Evolutionary conservation across 2,797 vertebrate species (phyloP), one percentile per base, ranked within the genome.

Genomic region (Dryobates pubescens): DNA sequence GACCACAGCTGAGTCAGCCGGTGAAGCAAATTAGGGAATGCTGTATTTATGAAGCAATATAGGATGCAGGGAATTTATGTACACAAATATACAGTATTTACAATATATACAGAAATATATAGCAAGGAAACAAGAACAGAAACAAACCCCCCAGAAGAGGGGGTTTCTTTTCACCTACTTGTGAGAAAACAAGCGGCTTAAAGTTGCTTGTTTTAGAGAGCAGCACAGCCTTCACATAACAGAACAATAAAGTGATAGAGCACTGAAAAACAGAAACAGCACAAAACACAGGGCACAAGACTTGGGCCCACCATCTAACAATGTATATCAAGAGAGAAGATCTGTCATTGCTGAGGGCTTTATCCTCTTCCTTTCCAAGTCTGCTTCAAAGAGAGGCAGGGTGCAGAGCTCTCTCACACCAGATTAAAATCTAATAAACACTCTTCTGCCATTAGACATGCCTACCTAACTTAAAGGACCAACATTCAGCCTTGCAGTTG

Each of bases 391-490:
- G 76, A 65, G 1, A 82, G 24, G 4, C 57, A n/a, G 53, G n/a
- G 53, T 13, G 8, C 13, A 7, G 16, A 38, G 36, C 15, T 38
- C 38, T 1, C 34, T 19, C 69, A 6, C 17, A 71, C 56, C 8
- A 58, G 57, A 88, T 77, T 59, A 47, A 34, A 65, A 56, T 10
- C 74, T 56, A 47, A 93, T n/a, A n/a, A n/a, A n/a, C n/a, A n/a
- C n/a, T n/a, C n/a, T n/a, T n/a, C n/a, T n/a, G n/a, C n/a, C n/a
- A 56, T 82, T 78, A 65, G 82, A 69, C 76, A 81, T 19, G 26
- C 41, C 59, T 43, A 34, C 41, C 76, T 65, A 47, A 54, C 65
- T 51, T 49, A 23, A 24, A n/a, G 22, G 61, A 47, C 2, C 70
- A 51, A 8, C 64, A 36, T 7, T 54, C 72, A 62, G 69, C 54